phyloP scores from a whole-genome alignment of 2,888 invertebrate species.

The Sinhomidia bicolor region DNA sequence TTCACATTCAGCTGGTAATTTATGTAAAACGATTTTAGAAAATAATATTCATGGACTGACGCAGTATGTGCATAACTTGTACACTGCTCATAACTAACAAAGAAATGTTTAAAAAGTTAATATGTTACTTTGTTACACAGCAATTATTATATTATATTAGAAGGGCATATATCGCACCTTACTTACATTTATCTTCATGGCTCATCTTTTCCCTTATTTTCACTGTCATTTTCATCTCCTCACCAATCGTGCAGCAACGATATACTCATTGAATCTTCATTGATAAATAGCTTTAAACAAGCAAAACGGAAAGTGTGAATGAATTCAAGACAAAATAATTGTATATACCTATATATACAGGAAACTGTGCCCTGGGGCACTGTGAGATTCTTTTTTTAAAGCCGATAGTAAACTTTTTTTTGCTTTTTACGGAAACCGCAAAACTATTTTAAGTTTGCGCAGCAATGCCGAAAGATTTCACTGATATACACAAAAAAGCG shows the following conservation, averaged over 20 bases:
- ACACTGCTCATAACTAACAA: no score
- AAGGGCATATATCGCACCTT: not conserved
- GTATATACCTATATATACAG: not conserved
- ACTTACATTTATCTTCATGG: slow-evolving; percentile 19
- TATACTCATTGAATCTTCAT: not conserved
- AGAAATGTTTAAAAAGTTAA: no score
- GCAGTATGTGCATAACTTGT: not conserved
- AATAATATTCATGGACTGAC: not conserved
- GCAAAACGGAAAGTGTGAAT: not conserved
- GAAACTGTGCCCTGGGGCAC: not conserved
- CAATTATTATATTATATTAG: no score
- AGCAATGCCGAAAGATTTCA: not conserved
- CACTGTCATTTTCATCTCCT: slow-evolving; percentile 14
- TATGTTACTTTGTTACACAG: no score
- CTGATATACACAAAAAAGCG: not conserved
- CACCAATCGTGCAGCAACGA: not conserved
- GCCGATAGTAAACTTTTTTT: no score
- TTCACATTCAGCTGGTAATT: slow-evolving; percentile 42
- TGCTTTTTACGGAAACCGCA: not conserved
- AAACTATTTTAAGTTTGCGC: not conserved
- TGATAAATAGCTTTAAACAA: not conserved
- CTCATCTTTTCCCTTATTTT: slow-evolving; percentile 11
- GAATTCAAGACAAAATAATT: not conserved
- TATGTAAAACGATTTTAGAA: slow-evolving; percentile 9
- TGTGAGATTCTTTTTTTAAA: not conserved